Base-by-base conservation (phyloP, 30 jellyfish, hydroid and myxozoan species). In the Pseudorhiza aurosa region DNA sequence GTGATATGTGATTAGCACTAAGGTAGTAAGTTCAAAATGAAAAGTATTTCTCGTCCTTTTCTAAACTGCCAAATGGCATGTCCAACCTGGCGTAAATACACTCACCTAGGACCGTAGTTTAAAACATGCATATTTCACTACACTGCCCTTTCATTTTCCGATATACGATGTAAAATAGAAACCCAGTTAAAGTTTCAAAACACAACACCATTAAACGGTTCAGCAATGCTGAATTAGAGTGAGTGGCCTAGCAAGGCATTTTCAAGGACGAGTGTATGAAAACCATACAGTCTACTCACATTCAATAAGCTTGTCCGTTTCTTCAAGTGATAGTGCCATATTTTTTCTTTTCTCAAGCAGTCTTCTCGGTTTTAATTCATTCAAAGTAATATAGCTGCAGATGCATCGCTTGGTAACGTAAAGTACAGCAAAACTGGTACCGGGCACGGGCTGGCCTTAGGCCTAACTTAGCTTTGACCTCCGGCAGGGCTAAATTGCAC, bases 271-370 rank as follows among this genome's bases (percentile, higher is more conserved):
- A n/a, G n/a, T n/a, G 27, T 31, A 0, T 14, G 17, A 32, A 2
- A 39, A 8, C 1, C 4, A 44, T 24, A 45, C 28, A 40, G 8
- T 31, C 30, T 31, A 68, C 80, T 82, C 42, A 82, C 94, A 26
- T 30, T 82, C 81, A n/a, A 82, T 68, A 0, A 82, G 58, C 51
- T 82, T 82, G 56, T 82, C 94, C 19, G 94, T 70, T 42, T 82
- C 94, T 45, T 82, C 94, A 45, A 82, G 81, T 36, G 94, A 82
- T 37, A 82, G 35, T 35, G 94, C 94, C 94, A 82, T 82, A 17
- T 35, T 53, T 2, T 2, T 2, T 4, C 24, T 53, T 22, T 18
- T 7, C 14, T 2, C 10, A 19, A 22, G 22, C 19, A 9, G 6
- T 19, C 67, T 2, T 2, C 36, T 7, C 35, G 19, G 4, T 7